phyloP scores from a whole-genome alignment of 2,113 vertebrate species.

The Hyla sarda region DNA sequence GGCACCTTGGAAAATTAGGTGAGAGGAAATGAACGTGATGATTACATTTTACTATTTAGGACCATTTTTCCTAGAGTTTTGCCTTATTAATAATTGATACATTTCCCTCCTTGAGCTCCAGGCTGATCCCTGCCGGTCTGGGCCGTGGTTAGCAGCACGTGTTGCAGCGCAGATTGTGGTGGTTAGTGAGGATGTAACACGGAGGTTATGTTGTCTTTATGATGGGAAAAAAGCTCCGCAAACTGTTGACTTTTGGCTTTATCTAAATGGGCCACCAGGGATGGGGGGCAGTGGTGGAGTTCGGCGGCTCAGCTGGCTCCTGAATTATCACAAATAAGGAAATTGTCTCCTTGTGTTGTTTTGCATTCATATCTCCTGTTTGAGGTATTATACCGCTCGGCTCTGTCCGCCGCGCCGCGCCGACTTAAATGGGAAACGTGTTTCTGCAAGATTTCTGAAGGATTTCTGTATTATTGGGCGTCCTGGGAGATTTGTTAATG shows the following conservation, averaged over 20 bases:
- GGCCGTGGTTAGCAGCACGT: background rate
- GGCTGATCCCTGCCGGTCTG: background rate
- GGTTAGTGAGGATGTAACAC: background rate
- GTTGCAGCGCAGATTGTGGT: background rate
- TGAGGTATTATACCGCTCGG: background rate
- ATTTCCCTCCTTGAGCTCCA: background rate
- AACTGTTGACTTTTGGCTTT: constrained; percentile 11
- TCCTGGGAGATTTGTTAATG: background rate
- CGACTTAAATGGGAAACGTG: constrained; percentile 24
- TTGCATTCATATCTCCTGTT: constrained; percentile 1
- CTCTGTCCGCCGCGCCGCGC: background rate
- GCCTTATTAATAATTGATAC: too few relatives aligned
- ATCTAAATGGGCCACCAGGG: constrained; percentile 34
- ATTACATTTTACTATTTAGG: too few relatives aligned
- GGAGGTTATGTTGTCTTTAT: background rate
- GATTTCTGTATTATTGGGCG: constrained; percentile 7
- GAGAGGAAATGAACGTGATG: too few relatives aligned
- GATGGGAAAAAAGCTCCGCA: background rate
- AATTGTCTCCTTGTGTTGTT: background rate
- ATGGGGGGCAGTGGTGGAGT: background rate
- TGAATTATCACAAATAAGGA: constrained; percentile 10
- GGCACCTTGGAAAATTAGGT: too few relatives aligned
- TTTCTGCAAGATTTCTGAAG: background rate
- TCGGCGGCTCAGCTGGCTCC: constrained; percentile 4
- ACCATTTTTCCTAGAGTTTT: too few relatives aligned